These are phyloP conservation scores for Rousettus madagascariensis DNA, from an alignment of 2,797 vertebrate genomes.

Conservation along the genomic window DNA sequence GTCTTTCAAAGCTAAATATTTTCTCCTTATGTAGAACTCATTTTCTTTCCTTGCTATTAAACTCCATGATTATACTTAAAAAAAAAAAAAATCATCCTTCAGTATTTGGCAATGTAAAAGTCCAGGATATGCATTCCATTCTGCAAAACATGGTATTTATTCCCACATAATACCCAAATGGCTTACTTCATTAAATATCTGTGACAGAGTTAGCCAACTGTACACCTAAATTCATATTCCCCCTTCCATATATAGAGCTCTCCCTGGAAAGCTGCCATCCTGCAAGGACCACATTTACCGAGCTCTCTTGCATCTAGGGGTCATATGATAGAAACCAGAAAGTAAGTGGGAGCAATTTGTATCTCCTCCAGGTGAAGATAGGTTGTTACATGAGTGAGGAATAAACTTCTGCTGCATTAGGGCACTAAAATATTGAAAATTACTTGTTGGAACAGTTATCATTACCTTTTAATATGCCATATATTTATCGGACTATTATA, in stretches of 20 bases:
- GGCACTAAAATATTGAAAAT: background rate
- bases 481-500: background rate
- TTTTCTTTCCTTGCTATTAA: background rate
- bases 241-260: background rate
- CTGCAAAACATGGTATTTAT: background rate
- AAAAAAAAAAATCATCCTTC: background rate
- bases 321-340: background rate
- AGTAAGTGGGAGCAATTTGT: background rate
- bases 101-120: background rate
- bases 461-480: background rate
- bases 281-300: background rate
- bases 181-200: background rate
- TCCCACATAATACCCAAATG: background rate
- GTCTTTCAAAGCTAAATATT: background rate
- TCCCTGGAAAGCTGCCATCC: background rate
- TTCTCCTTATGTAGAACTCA: background rate
- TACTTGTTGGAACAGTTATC: background rate
- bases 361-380: background rate
- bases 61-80: background rate
- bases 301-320: background rate
- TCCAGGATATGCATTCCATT: background rate
- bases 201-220: background rate
- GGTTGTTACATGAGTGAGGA: background rate
- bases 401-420: background rate
- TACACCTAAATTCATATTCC: background rate